These are phyloP conservation scores for Raphicerus campestris DNA, from an alignment of 2,113 vertebrate species.

Conservation along the genomic window DNA sequence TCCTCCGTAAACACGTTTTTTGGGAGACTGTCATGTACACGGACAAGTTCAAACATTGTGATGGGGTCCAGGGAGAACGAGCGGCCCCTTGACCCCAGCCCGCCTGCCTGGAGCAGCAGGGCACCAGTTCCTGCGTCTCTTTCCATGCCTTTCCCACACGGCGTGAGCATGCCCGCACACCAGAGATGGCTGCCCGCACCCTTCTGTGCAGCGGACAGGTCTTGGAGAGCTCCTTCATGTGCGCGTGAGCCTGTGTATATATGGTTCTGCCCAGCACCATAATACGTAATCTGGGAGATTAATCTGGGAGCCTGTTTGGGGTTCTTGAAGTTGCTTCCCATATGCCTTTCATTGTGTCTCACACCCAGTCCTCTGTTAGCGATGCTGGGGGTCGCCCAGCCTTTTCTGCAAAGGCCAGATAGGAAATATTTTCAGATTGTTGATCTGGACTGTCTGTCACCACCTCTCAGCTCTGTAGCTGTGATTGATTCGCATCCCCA, in stretches of 20 bases:
- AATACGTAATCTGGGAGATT: fast-evolving
- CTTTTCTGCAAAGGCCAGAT: background rate
- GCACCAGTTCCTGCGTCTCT: background rate
- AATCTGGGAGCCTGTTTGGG: background rate
- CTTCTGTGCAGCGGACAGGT: fast-evolving
- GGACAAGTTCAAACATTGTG: background rate
- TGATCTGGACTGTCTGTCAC: background rate
- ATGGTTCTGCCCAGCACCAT: fast-evolving
- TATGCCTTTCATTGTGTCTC: background rate
- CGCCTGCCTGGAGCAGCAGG: background rate
- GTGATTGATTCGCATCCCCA: fast-evolving
- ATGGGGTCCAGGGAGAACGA: background rate
- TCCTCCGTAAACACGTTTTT: background rate
- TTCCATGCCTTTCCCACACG: fast-evolving
- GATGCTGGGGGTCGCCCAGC: background rate
- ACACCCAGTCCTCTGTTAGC: background rate
- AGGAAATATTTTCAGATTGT: background rate
- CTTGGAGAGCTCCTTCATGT: no score
- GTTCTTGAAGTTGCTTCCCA: background rate
- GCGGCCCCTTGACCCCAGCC: background rate
- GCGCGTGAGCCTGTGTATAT: background rate
- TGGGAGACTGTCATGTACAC: background rate
- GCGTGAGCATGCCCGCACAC: fast-evolving
- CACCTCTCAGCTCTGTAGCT: background rate
- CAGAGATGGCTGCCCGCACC: background rate